phyloP scores from a whole-genome alignment of 2,888 invertebrate genomes.

The Ptychoptera contaminata region DNA sequence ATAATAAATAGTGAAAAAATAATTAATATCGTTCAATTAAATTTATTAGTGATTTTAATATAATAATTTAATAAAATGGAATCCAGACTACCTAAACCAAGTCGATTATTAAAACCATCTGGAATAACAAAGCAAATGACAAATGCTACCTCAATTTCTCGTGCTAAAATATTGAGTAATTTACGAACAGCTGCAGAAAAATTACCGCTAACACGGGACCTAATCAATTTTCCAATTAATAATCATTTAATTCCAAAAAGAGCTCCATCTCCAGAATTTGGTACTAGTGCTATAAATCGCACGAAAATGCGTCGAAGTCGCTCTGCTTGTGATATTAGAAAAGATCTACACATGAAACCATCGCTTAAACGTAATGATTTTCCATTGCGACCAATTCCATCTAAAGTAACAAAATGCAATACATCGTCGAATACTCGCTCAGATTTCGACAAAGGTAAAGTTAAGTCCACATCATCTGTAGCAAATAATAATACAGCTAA shows the following conservation, averaged over 20 bases:
- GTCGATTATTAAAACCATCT: neutral
- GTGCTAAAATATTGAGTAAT: neutral
- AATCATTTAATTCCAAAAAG: neutral
- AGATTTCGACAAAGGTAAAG: neutral
- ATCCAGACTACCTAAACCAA: slow-evolving; percentile 33
- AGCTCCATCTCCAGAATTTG: slow-evolving; percentile 19
- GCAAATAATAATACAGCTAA: neutral
- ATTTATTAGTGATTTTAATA: no score
- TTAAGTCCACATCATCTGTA: neutral
- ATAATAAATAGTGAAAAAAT: no score
- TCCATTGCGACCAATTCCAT: slow-evolving; percentile 20
- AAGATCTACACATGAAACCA: slow-evolving; percentile 12
- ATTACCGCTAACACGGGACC: slow-evolving; percentile 14
- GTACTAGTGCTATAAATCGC: slow-evolving; percentile 9
- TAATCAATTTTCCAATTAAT: slow-evolving; percentile 7
- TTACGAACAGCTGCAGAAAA: slow-evolving; percentile 1
- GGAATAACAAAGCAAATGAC: neutral
- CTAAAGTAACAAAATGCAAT: slow-evolving; percentile 18
- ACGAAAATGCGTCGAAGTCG: slow-evolving; percentile 12
- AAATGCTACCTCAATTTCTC: neutral
- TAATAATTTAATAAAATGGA: slow-evolving; percentile 29
- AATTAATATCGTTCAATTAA: no score
- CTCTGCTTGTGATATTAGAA: slow-evolving; percentile 20
- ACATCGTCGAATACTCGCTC: slow-evolving; percentile 1
- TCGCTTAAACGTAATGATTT: slow-evolving; percentile 19